Evolutionary conservation across 1,140 invertebrate genomes (phyloP).

Genomic region (Drosophila elegans): DNA sequence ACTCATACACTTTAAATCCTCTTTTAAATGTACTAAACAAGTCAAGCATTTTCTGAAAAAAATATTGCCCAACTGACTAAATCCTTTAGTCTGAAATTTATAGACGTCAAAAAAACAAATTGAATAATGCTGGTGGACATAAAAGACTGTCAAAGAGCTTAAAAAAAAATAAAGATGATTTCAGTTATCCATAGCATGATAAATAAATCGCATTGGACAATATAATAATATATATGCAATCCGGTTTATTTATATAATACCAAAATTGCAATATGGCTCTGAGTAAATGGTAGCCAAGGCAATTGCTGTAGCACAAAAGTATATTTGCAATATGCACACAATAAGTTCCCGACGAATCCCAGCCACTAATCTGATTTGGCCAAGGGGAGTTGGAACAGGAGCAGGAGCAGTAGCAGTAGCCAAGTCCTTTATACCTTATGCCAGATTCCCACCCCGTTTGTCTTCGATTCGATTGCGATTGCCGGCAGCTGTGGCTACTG

Average conservation of each 20-base stretch:
- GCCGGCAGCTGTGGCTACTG: constrained; percentile 11
- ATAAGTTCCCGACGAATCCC: constrained; percentile 25
- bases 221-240: constrained; percentile 3
- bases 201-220: not conserved
- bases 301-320: constrained; percentile 12
- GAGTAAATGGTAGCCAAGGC: constrained; percentile 17
- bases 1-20: too few relatives aligned
- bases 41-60: too few relatives aligned
- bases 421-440: not conserved
- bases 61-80: too few relatives aligned
- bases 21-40: too few relatives aligned
- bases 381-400: not conserved
- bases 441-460: not conserved
- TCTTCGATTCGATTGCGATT: constrained; percentile 41
- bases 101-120: too few relatives aligned
- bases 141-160: too few relatives aligned
- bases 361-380: constrained; percentile 37
- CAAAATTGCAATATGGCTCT: not conserved
- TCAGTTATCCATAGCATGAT: not conserved
- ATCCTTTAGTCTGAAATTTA: too few relatives aligned
- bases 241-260: constrained; percentile 3
- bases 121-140: too few relatives aligned
- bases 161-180: not conserved
- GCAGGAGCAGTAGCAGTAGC: not conserved
- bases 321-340: constrained; percentile 36